These are phyloP conservation scores for Alethe castanea DNA, from an alignment of 2,113 vertebrate species.

Conservation along the genomic window DNA sequence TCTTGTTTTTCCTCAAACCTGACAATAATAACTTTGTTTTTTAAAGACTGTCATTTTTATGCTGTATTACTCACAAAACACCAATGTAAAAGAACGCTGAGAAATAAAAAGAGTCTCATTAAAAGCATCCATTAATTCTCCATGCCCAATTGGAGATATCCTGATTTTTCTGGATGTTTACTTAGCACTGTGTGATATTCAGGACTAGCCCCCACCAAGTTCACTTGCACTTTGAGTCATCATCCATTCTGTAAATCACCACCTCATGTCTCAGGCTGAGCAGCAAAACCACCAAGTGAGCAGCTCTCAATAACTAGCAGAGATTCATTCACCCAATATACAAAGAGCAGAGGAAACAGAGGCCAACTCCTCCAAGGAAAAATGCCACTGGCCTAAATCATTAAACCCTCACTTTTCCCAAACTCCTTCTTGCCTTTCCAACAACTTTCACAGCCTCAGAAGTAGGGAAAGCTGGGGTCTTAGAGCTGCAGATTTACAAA, in stretches of 20 bases:
- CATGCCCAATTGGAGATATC: background rate
- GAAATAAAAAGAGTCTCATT: background rate
- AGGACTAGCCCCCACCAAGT: background rate
- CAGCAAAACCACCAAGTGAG: background rate
- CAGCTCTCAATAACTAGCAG: background rate
- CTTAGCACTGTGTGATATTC: background rate
- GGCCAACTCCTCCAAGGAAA: background rate
- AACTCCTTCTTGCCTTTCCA: background rate
- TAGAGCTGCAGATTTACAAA: background rate
- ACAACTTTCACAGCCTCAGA: background rate
- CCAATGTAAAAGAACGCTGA: background rate
- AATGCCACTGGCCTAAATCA: background rate
- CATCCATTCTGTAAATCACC: background rate
- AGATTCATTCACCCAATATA: background rate
- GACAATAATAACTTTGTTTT: background rate
- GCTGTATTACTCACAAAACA: background rate
- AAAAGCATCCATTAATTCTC: background rate
- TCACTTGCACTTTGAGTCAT: conserved; percentile 1
- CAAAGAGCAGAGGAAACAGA: background rate
- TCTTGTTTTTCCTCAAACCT: background rate
- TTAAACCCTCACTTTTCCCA: background rate
- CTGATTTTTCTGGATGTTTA: background rate
- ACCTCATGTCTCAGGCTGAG: background rate
- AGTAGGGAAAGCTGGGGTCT: background rate
- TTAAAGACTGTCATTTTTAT: background rate